These are phyloP conservation scores for Geococcyx californianus DNA, from an alignment of 2,113 vertebrate genomes.

Conservation along the genomic window DNA sequence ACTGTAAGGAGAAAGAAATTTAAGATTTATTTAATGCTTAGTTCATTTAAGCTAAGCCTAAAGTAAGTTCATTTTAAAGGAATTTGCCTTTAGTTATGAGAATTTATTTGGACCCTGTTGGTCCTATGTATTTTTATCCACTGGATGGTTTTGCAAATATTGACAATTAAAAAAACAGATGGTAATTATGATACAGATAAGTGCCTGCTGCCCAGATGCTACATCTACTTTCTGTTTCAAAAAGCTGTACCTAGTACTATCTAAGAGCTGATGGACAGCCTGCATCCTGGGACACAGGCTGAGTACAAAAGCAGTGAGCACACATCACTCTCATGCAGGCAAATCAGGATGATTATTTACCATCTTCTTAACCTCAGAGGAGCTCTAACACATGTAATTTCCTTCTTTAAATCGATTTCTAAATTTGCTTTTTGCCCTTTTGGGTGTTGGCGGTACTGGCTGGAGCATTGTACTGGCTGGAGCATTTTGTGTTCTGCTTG, in stretches of 20 bases:
- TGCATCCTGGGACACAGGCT: background rate
- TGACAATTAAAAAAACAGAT: background rate
- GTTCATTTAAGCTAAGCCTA: background rate
- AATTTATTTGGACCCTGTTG: background rate
- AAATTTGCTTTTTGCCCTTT: background rate
- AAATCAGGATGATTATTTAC: background rate
- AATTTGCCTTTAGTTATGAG: background rate
- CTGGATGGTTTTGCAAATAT: background rate
- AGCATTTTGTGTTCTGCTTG: background rate
- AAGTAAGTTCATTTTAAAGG: background rate
- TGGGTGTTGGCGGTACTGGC: background rate
- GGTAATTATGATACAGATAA: background rate
- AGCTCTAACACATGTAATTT: background rate
- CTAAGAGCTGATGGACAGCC: background rate
- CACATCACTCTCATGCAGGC: background rate
- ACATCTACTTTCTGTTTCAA: background rate
- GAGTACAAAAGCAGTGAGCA: background rate
- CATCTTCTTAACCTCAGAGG: background rate
- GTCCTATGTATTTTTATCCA: background rate
- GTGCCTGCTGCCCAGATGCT: background rate
- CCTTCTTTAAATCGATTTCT: background rate
- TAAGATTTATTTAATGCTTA: background rate
- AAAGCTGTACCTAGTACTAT: background rate
- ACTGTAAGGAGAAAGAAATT: background rate
- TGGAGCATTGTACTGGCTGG: background rate